Evolutionary conservation across 2,113 vertebrate species (phyloP).

Genomic region (Eolophus roseicapilla): DNA sequence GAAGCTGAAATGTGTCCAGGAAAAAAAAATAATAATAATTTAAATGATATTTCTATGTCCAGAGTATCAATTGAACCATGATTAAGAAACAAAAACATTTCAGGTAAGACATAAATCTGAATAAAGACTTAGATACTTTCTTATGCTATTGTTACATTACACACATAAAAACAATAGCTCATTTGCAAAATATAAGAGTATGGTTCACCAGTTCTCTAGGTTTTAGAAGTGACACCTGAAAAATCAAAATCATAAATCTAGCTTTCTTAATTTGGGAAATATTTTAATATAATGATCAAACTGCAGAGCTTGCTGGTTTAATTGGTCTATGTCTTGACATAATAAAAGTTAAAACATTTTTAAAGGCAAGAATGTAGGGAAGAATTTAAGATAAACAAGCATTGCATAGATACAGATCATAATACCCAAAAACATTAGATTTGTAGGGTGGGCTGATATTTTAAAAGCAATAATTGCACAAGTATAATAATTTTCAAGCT

Average conservation of each 20-base stretch:
- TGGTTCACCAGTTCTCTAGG: neutral
- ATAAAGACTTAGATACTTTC: neutral
- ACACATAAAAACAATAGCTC: neutral
- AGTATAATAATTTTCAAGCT: neutral
- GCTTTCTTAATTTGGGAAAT: neutral
- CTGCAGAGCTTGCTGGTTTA: neutral
- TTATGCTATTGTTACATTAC: neutral
- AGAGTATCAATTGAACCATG: conserved; percentile 25
- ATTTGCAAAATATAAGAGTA: neutral
- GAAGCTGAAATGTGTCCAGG: conserved; percentile 50
- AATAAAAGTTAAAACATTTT: neutral
- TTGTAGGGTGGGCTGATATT: neutral
- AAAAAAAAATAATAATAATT: neutral
- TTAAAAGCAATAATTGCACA: neutral
- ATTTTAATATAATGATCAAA: neutral
- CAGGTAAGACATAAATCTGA: neutral
- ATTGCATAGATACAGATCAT: neutral
- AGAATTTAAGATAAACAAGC: neutral
- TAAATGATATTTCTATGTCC: neutral
- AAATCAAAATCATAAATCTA: neutral
- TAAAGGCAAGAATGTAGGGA: neutral
- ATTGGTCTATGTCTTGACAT: neutral
- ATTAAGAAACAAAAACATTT: neutral
- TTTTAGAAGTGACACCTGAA: neutral
- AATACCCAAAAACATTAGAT: neutral